phyloP scores from a whole-genome alignment of 30 jellyfish, hydroid and myxozoan genomes.

The Aurelia coerulea region DNA sequence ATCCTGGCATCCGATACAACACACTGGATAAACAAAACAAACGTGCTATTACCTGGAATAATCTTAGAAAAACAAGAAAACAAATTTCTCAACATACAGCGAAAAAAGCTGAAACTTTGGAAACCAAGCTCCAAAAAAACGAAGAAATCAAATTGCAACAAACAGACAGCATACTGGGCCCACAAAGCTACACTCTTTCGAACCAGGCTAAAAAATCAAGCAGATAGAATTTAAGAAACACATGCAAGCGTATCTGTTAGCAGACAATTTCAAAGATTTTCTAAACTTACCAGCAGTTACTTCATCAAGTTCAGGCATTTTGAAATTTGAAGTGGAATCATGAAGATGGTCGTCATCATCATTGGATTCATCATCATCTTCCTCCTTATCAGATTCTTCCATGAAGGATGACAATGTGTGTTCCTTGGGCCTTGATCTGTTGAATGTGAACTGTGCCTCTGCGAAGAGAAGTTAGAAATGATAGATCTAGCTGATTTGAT shows the following conservation, averaged over 20 bases:
- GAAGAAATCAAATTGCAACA: no score
- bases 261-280: not conserved
- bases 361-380: conserved; percentile 57
- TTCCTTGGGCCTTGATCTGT: conserved; percentile 43
- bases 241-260: not conserved
- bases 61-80: no score
- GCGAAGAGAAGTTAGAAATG: not conserved
- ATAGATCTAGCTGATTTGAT: not conserved
- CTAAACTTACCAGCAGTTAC: conserved; percentile 49
- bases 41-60: no score
- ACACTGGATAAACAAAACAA: no score
- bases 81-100: no score
- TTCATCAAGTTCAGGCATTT: conserved; percentile 80
- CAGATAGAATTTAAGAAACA: no score
- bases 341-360: conserved; percentile 40
- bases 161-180: no score
- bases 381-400: conserved; percentile 53
- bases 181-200: no score
- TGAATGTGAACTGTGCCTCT: conserved; percentile 84
- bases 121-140: no score
- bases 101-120: no score
- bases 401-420: conserved; percentile 85
- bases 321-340: conserved; percentile 37
- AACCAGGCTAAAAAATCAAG: no score
- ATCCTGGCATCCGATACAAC: no score